phyloP scores from a whole-genome alignment of 2,888 invertebrate genomes.

The Drosophila cognata region DNA sequence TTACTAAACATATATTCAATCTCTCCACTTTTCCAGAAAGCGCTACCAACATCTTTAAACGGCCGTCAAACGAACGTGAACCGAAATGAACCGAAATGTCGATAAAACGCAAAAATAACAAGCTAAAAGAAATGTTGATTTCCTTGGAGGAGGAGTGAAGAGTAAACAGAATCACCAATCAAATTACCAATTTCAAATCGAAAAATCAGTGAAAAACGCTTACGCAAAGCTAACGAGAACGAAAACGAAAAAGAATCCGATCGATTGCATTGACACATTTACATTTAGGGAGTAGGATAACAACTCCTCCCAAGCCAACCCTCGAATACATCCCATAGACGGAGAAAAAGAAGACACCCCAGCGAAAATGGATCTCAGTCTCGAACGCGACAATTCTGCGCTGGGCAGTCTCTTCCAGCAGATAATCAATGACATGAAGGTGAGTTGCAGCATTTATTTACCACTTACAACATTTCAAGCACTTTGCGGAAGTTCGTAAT shows the following conservation, averaged over 20 bases:
- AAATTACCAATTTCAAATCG: conserved; percentile 18
- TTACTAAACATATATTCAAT: conserved; percentile 2
- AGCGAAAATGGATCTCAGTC: conserved; percentile 84
- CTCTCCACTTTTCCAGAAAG: conserved; percentile 26
- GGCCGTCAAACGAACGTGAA: conserved; percentile 20
- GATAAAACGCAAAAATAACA: conserved; percentile 70
- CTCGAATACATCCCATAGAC: neutral
- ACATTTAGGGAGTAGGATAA: conserved; percentile 6
- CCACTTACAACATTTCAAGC: neutral
- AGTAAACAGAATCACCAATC: neutral
- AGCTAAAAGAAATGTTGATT: conserved; percentile 53
- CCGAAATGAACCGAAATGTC: conserved; percentile 64
- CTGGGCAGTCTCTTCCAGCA: conserved; percentile 97
- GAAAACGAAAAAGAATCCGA: conserved; percentile 43
- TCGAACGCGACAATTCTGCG: conserved; percentile 92
- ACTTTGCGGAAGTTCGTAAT: conserved; percentile 33
- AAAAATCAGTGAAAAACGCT: conserved; percentile 10
- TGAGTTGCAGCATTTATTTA: conserved; percentile 85
- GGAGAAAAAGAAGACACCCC: conserved; percentile 4
- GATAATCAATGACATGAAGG: conserved; percentile 98
- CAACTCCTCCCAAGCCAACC: neutral
- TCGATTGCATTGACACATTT: conserved; percentile 43
- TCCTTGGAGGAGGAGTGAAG: conserved; percentile 29
- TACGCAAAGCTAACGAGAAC: conserved; percentile 39
- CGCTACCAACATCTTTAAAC: conserved; percentile 14